phyloP scores from a whole-genome alignment of 2,113 vertebrate species.

The Proteles cristata region DNA sequence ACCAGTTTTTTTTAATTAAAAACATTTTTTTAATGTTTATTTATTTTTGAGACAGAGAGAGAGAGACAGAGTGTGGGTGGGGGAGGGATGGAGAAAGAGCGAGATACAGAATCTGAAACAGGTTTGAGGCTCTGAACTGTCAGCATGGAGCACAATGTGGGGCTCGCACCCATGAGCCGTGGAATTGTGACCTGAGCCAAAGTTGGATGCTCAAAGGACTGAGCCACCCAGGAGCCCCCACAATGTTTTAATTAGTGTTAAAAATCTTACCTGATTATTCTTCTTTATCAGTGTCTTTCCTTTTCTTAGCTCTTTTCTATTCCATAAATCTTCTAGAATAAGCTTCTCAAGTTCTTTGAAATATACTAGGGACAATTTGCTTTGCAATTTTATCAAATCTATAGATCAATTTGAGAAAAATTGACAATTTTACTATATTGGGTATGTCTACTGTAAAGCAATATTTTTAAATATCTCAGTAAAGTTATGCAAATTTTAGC shows the following conservation, averaged over 20 bases:
- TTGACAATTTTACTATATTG: neutral
- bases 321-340: neutral
- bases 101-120: no score
- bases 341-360: neutral
- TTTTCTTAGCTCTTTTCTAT: neutral
- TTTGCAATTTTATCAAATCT: neutral
- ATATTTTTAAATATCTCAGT: neutral
- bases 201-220: no score
- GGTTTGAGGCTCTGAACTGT: no score
- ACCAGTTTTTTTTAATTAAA: neutral
- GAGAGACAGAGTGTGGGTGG: no score
- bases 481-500: neutral
- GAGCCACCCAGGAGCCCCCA: neutral
- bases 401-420: neutral
- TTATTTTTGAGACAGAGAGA: no score
- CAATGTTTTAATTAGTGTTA: neutral
- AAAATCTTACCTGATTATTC: neutral
- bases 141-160: no score
- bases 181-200: no score
- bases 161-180: no score
- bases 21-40: no score
- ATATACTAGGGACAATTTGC: neutral
- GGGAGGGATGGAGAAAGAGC: no score
- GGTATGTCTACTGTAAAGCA: neutral
- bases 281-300: neutral